phyloP scores from a whole-genome alignment of 2,113 vertebrate genomes.

The Actenoides lindsayi region DNA sequence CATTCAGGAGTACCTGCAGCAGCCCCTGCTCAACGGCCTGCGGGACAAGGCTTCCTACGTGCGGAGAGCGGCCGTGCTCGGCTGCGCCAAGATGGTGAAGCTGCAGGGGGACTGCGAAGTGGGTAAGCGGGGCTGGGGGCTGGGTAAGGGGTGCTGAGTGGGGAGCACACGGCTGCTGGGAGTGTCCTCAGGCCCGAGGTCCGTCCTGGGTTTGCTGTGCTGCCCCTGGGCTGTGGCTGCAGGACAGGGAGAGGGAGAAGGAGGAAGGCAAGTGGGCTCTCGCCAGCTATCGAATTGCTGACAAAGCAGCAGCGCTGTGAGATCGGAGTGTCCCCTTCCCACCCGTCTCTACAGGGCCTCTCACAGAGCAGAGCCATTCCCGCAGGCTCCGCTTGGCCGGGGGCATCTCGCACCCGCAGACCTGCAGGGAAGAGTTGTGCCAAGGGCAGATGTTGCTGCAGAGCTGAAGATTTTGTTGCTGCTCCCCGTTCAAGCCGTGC shows the following conservation, averaged over 20 bases:
- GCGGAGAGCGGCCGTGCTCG: slow-evolving; percentile 90
- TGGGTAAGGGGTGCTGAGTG: not conserved
- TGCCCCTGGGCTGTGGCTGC: not conserved
- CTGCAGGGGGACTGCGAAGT: slow-evolving; percentile 87
- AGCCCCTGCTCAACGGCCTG: slow-evolving; percentile 87
- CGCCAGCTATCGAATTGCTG: fast-evolving
- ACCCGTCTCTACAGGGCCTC: not conserved
- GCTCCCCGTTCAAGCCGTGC: fast-evolving
- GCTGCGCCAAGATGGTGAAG: slow-evolving; percentile 91
- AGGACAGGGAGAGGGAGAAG: too few relatives aligned
- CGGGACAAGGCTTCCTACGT: slow-evolving; percentile 93
- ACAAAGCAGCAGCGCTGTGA: fast-evolving
- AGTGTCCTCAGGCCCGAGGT: fast-evolving
- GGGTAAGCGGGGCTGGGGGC: slow-evolving; percentile 71
- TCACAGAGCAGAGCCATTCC: fast-evolving
- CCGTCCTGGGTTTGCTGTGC: not conserved
- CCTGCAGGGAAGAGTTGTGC: not conserved
- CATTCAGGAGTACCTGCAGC: slow-evolving; percentile 90
- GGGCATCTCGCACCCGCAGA: not conserved
- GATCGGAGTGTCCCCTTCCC: not conserved
- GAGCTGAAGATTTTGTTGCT: not conserved
- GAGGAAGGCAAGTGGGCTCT: fast-evolving
- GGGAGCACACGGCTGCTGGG: not conserved
- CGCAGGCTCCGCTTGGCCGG: fast-evolving
- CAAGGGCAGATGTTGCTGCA: not conserved